A percentile compares a stretch with the other conserved stretches of the same genome.
Evolutionary conservation across 2,113 vertebrate genomes (phyloP).

Genomic region (Oenanthe oenanthe): DNA sequence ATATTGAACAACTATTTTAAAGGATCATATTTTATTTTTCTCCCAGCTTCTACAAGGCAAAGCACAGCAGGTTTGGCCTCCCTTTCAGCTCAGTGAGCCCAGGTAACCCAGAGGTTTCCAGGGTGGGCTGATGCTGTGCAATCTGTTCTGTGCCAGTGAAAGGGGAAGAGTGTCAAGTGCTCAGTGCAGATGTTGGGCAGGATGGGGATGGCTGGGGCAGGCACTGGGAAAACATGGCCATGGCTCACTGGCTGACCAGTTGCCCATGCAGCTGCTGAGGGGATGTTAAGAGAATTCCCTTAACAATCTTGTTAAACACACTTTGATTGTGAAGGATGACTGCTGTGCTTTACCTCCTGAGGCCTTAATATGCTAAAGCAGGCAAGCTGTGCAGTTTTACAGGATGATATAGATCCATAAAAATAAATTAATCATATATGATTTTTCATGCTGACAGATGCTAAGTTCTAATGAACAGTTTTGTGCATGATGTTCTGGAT

Average conservation of each 20-base stretch:
- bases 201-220: neutral
- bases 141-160: neutral
- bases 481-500: neutral
- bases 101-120: neutral
- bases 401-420: neutral
- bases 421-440: slow-evolving; percentile 36
- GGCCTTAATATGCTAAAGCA: neutral
- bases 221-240: neutral
- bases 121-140: neutral
- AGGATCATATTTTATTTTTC: neutral
- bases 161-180: neutral
- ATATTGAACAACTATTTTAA: neutral
- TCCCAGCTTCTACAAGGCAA: neutral
- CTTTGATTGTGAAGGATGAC: slow-evolving; percentile 47
- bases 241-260: slow-evolving; percentile 6
- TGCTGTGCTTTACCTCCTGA: neutral
- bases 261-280: neutral
- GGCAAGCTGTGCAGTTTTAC: neutral
- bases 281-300: slow-evolving; percentile 31
- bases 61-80: neutral
- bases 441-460: slow-evolving; percentile 13
- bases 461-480: neutral
- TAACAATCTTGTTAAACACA: slow-evolving; percentile 16
- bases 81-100: neutral
- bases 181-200: neutral